phyloP scores from a whole-genome alignment of 2,113 vertebrate genomes.

The Cervus canadensis region DNA sequence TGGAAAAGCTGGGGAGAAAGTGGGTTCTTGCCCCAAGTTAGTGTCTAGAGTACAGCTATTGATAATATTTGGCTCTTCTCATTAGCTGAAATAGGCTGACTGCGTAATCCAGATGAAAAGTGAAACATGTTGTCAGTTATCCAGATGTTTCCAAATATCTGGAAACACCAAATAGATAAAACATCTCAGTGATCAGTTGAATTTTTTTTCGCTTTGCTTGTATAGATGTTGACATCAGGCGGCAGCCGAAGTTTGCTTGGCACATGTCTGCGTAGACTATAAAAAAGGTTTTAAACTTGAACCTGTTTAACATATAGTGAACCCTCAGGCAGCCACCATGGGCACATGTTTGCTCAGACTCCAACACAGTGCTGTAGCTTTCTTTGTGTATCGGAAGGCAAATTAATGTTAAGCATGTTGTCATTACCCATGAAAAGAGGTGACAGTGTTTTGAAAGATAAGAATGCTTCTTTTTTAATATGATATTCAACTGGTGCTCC shows the following conservation, averaged over 20 bases:
- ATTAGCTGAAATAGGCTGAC: not conserved
- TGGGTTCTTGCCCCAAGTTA: not conserved
- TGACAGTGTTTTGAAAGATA: slow-evolving; percentile 73
- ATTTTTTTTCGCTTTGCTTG: not conserved
- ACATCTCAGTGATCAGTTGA: not conserved
- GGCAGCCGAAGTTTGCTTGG: not conserved
- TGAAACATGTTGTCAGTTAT: slow-evolving; percentile 5
- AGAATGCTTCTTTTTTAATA: slow-evolving; percentile 48
- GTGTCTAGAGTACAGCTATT: not conserved
- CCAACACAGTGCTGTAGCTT: not conserved
- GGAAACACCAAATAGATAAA: slow-evolving; percentile 12
- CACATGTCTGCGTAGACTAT: not conserved
- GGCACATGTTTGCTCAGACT: slow-evolving; percentile 26
- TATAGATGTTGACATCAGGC: not conserved
- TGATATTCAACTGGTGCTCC: slow-evolving; percentile 32
- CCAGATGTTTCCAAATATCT: slow-evolving; percentile 46
- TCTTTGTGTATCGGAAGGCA: slow-evolving; percentile 58
- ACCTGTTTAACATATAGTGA: not conserved
- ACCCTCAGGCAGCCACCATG: not conserved
- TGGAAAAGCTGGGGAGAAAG: not conserved
- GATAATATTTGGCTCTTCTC: not conserved
- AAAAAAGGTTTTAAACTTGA: not conserved
- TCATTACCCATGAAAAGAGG: slow-evolving; percentile 57
- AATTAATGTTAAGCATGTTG: slow-evolving; percentile 63
- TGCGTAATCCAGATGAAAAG: slow-evolving; percentile 32